These are phyloP conservation scores for Aphelocoma coerulescens DNA, from an alignment of 2,113 vertebrate genomes.

Conservation along the genomic window DNA sequence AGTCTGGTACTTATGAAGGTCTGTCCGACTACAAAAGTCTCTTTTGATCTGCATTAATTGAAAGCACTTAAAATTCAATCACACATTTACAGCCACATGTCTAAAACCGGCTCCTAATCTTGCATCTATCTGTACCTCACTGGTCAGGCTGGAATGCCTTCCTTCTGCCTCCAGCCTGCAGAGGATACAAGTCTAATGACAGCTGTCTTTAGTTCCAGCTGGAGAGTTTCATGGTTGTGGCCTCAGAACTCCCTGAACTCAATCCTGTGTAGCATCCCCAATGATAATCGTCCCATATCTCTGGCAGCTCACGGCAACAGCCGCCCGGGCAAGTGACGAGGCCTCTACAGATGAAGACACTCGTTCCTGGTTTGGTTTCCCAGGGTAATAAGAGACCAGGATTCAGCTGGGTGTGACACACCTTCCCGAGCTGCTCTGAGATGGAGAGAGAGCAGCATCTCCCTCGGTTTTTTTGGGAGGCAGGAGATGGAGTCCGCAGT, in stretches of 20 bases:
- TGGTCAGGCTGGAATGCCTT: background rate
- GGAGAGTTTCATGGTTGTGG: background rate
- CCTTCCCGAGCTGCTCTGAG: background rate
- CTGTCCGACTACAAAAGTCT: conserved; percentile 18
- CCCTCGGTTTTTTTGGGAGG: background rate
- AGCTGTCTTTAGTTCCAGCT: background rate
- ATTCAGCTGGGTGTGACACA: background rate
- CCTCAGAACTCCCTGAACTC: background rate
- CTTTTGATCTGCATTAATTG: conserved; percentile 37
- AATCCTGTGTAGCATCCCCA: background rate
- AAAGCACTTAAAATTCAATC: conserved; percentile 48
- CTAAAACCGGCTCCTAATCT: background rate
- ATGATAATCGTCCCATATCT: accelerated
- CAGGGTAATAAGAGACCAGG: background rate
- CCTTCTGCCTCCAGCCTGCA: background rate
- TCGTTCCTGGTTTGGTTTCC: background rate
- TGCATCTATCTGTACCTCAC: background rate
- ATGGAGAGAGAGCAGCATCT: background rate
- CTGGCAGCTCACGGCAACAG: background rate
- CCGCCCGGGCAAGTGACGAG: background rate
- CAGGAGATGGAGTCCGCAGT: background rate
- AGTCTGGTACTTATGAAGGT: conserved; percentile 48
- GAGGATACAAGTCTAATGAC: background rate
- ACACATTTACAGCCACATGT: background rate
- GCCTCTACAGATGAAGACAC: background rate